phyloP scores from a whole-genome alignment of 53 echinoderm and acorn worm species.

The Zoroaster sp. region DNA sequence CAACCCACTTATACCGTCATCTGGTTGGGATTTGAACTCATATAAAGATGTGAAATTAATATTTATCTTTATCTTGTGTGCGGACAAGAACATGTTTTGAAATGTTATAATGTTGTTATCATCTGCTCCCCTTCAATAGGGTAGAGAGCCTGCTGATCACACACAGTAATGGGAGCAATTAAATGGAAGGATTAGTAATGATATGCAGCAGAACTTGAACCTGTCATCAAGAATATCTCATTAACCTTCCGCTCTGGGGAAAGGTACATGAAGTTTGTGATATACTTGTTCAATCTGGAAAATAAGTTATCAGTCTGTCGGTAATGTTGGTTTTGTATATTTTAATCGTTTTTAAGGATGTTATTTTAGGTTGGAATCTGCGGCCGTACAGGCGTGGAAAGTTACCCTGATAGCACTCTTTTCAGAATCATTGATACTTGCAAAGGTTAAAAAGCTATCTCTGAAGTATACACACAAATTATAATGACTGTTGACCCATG shows the following conservation, averaged over 20 bases:
- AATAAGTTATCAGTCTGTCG: not conserved
- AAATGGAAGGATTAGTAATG: constrained; percentile 43
- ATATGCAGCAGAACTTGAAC: constrained; percentile 66
- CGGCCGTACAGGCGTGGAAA: constrained; percentile 78
- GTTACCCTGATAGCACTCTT: constrained; percentile 57
- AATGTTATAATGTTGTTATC: no score
- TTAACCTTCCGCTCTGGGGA: constrained; percentile 37
- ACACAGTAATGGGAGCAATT: constrained; percentile 51
- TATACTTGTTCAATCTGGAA: not conserved
- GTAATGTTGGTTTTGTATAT: not conserved
- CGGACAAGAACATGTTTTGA: no score
- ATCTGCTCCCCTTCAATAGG: constrained; percentile 1
- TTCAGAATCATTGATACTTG: constrained; percentile 73
- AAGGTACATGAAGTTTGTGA: constrained; percentile 56
- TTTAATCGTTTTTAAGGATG: no score
- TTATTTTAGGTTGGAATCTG: constrained; percentile 63
- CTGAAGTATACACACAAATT: not conserved
- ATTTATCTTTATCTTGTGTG: no score
- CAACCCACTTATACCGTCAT: no score
- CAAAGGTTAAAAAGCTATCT: constrained; percentile 50
- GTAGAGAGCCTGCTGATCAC: constrained; percentile 49
- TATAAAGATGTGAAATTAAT: no score
- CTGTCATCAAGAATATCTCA: constrained; percentile 56
- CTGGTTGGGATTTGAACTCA: no score
- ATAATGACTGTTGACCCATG: no score